Conservation (phyloP, 2,888 invertebrate genomes). For the Ashinkailepas kermadecensis region DNA sequence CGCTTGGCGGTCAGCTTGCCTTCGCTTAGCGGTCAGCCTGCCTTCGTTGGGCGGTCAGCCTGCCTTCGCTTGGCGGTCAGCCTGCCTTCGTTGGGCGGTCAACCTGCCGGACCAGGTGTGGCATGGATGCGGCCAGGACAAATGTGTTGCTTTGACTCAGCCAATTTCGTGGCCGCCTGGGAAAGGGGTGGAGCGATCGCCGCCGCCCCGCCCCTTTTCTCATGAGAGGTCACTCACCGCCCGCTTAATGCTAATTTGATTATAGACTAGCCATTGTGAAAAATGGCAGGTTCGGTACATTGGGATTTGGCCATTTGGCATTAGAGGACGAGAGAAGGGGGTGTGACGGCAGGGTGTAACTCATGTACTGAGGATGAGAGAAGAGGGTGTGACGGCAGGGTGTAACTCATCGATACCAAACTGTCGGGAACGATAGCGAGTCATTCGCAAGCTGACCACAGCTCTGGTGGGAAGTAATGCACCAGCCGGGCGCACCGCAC, state of each 20-base stretch:
- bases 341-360: neutral
- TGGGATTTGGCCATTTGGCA: neutral
- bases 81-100: too few relatives aligned
- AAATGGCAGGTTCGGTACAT: neutral
- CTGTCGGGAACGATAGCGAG: too few relatives aligned
- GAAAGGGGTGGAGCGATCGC: neutral
- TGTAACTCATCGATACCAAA: neutral
- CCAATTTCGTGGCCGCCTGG: conserved; percentile 4
- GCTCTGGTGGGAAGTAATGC: too few relatives aligned
- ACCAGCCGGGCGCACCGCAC: too few relatives aligned
- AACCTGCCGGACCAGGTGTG: too few relatives aligned
- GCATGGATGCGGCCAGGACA: too few relatives aligned
- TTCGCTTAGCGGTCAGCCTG: too few relatives aligned
- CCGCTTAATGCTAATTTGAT: conserved; percentile 16
- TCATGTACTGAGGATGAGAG: neutral
- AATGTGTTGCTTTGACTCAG: neutral
- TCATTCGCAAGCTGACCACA: too few relatives aligned
- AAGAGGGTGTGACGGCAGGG: neutral
- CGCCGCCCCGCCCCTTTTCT: neutral
- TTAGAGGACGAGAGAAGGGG: neutral
- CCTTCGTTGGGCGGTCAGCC: too few relatives aligned
- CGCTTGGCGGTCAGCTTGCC: too few relatives aligned
- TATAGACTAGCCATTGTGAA: conserved; percentile 9
- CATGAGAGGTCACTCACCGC: conserved; percentile 16
- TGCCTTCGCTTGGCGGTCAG: too few relatives aligned